Conservation (phyloP, 2,113 vertebrate genomes). For the Ochotona princeps region DNA sequence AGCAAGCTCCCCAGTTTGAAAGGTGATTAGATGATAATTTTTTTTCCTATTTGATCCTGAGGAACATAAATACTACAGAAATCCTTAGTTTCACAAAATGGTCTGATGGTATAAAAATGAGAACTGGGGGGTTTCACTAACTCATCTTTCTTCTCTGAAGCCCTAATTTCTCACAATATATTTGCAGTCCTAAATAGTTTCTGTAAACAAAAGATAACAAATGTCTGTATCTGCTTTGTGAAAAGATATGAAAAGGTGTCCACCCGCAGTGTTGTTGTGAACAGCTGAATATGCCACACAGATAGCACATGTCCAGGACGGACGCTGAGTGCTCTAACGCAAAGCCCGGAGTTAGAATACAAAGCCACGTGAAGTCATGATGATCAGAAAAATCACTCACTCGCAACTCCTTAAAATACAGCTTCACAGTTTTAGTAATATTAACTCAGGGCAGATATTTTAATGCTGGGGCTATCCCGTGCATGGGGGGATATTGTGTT, state of each 20-base stretch:
- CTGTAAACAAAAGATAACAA: conserved; percentile 52
- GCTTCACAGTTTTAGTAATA: neutral
- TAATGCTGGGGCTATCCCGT: neutral
- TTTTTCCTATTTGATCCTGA: conserved; percentile 53
- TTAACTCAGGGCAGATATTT: neutral
- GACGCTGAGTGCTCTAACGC: neutral
- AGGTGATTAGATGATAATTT: conserved; percentile 1
- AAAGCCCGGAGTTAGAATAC: conserved; percentile 26
- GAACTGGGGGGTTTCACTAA: conserved; percentile 53
- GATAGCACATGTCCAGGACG: neutral
- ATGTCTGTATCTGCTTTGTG: conserved; percentile 40
- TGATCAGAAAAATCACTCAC: conserved; percentile 36
- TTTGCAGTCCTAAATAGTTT: conserved; percentile 48
- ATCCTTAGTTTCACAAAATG: conserved; percentile 66
- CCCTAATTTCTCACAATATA: conserved; percentile 49
- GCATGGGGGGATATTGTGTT: neutral
- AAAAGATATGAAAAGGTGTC: neutral
- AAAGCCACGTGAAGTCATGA: conserved; percentile 55
- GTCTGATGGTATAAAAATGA: conserved; percentile 68
- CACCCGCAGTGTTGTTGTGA: neutral
- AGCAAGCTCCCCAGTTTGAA: neutral
- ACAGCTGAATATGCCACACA: neutral
- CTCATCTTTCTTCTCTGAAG: conserved; percentile 66
- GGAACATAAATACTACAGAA: conserved; percentile 49
- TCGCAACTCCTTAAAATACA: neutral